Evolutionary conservation across 1,140 invertebrate genomes (phyloP), one percentile per base, ranked within the genome.

Genomic region (Brachionus koreanus): DNA sequence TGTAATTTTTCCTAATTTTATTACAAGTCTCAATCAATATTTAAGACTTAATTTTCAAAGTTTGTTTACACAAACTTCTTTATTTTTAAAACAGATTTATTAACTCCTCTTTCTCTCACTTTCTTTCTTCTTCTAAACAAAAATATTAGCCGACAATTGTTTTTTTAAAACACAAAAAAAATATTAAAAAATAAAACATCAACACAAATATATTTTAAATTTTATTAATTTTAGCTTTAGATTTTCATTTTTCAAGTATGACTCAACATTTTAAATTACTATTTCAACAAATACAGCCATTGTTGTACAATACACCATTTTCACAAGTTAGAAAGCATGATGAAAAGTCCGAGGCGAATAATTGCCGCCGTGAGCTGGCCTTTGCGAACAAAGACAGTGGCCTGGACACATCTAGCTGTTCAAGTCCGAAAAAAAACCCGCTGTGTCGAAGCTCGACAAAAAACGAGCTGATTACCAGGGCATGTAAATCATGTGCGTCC

Each of bases 21-120:
- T 69, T 69, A 69, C 65, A 69, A 69, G 35, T 69, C 65, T 69
- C 65, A 69, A 69, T 69, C 65, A 69, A 5, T n/a, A 39, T 39
- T 69, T 37, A 69, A 39, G 13, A 69, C 65, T 39, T 33, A 65
- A 65, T 33, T 65, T 65, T 65, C 65, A 69, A 69, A 69, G 65
- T 69, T 69, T 69, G 65, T 69, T 69, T 69, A 39, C n/a, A 69
- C 37, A 35, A 42, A 69, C 37, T 69, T 69, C 29, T 29, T 37
- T 69, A 69, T 37, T 69, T 39, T 69, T 33, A n/a, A 39, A 69
- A 69, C 13, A 9, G 65, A 69, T 69, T 69, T 37, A 69, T 69
- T 69, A 69, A 23, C 65, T 37, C 65, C 9, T 69, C 65, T 69
- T 69, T 37, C 49, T 57, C 49, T 57, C 49, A 69, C 16, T 69